Conservation (phyloP, 1,140 invertebrate genomes). For the Bombus balteatus region DNA sequence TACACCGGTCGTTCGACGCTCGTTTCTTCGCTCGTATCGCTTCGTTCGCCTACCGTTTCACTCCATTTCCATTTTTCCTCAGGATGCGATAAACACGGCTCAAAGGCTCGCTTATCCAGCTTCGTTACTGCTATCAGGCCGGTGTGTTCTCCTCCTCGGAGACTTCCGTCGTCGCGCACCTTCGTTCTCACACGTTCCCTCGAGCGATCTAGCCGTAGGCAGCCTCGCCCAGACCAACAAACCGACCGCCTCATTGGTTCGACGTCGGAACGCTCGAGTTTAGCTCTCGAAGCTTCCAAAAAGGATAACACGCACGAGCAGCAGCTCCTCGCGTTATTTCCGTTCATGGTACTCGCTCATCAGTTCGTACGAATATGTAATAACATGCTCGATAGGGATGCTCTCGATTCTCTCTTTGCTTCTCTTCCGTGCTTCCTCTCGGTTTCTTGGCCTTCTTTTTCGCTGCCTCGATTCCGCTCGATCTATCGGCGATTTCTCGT, state of each 20-base stretch:
- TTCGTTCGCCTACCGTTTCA: not conserved
- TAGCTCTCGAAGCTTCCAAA: not conserved
- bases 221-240: not conserved
- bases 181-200: not conserved
- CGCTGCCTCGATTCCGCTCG: not conserved
- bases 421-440: not conserved
- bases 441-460: not conserved
- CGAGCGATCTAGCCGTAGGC: not conserved
- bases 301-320: not conserved
- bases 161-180: conserved; percentile 27
- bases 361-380: conserved; percentile 45
- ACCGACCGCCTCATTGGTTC: not conserved
- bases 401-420: not conserved
- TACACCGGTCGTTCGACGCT: not conserved
- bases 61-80: conserved; percentile 36
- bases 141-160: not conserved
- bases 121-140: conserved; percentile 52
- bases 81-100: conserved; percentile 30
- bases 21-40: not conserved
- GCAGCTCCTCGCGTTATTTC: conserved; percentile 1
- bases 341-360: not conserved
- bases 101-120: conserved; percentile 36
- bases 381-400: conserved; percentile 29
- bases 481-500: conserved; percentile 58
- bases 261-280: not conserved